Evolutionary conservation across 92 coral and sea anemone species (phyloP), one percentile per base, ranked within the genome.

Genomic region (Pocillopora grandis): DNA sequence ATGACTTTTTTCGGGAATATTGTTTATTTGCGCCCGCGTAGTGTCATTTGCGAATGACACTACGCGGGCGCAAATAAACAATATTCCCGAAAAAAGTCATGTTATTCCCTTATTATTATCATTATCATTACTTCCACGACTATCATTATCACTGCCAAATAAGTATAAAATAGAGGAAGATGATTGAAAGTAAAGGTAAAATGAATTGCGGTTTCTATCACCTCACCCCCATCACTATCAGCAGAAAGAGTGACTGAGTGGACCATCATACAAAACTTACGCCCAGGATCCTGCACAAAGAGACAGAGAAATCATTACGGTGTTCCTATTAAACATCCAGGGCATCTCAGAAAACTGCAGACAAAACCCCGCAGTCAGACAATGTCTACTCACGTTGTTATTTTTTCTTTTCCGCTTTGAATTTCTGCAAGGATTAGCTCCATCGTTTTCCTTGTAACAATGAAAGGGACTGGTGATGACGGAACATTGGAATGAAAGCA

Each of bases 211-310:
- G 31, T 27, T 27, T 27, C 31, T 27, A 27, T 27, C 31, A 69
- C 74, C 48, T 69, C 42, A 18, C 74, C 37, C 0, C 74, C 74
- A 10, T 69, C 74, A 27, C 74, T 69, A 5, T 69, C 76, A 71
- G 52, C 55, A 37, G 31, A 27, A 27, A 27, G 1, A 27, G 31
- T 27, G 31, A 1, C 31, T 27, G 31, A 27, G 31, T 27, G 48
- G 58, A 71, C 76, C 76, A 33, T 71, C 76, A 71, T 71, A 58
- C 21, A 60, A 71, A 71, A 71, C 76, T 37, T 57, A 37, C 76
- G 59, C 76, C 76, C 58, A 13, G 55, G 76, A 71, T 33, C 76
- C 76, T 71, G 48, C 57, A 71, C 17, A 31, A 37, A 71, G 55
- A 48, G 55, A 10, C 17, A 37, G 76, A 71, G 31, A 27, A 27